Percentiles rank a stretch among this genome's conserved stretches.
Conservation (phyloP, 2,113 vertebrate genomes). For the Grallaria varia region DNA sequence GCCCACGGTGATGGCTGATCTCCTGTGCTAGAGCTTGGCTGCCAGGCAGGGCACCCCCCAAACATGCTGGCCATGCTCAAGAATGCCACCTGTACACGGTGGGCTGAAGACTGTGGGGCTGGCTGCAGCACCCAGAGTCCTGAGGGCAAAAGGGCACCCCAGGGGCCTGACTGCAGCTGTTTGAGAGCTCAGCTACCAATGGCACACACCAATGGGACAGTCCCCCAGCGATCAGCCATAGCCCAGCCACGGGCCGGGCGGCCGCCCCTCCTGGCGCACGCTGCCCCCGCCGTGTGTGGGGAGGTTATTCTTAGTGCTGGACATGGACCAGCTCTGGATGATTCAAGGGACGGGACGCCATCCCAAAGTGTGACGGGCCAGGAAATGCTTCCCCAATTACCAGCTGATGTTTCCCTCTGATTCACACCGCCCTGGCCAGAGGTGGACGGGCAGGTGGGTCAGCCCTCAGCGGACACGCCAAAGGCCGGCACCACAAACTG, state of each 20-base stretch:
- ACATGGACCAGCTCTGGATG: not conserved
- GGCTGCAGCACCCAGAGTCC: not conserved
- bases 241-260: fast-evolving
- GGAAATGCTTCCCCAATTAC: conserved; percentile 62
- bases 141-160: fast-evolving
- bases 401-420: conserved; percentile 25
- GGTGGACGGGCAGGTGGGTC: conserved; percentile 28
- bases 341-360: conserved; percentile 54
- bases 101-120: not conserved
- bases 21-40: not conserved
- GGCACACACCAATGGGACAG: fast-evolving
- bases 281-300: not conserved
- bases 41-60: not conserved
- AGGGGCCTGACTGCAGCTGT: fast-evolving
- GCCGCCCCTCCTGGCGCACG: fast-evolving
- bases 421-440: not conserved
- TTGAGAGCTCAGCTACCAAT: not conserved
- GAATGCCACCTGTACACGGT: fast-evolving
- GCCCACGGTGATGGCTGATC: not conserved
- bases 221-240: fast-evolving
- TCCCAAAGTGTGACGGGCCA: conserved; percentile 57
- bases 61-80: not conserved
- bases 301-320: conserved; percentile 63
- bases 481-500: not conserved
- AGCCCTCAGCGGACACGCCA: not conserved